phyloP scores from a whole-genome alignment of 2,113 vertebrate genomes.

The Myrmecophaga tridactyla region DNA sequence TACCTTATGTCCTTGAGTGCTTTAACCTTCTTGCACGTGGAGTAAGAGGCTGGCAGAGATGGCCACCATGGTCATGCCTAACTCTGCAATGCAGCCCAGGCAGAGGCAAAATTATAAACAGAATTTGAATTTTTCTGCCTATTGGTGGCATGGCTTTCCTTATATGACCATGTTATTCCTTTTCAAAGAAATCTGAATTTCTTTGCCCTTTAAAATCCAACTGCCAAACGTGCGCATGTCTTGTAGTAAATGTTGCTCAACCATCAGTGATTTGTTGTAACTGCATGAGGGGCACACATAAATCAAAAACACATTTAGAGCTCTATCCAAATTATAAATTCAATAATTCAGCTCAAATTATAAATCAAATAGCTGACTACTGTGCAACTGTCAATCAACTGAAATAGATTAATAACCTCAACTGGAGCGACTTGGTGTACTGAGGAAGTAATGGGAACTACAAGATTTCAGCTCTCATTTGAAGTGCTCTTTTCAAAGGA shows the following conservation, averaged over 20 bases:
- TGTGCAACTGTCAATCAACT: conserved; percentile 53
- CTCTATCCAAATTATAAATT: conserved; percentile 63
- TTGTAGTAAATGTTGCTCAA: conserved; percentile 63
- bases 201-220: conserved; percentile 62
- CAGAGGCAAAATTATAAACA: neutral
- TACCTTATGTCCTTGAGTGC: neutral
- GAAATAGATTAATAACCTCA: conserved; percentile 50
- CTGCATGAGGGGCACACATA: conserved; percentile 65
- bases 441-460: neutral
- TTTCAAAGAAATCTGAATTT: conserved; percentile 11
- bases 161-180: neutral
- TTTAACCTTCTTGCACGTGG: neutral
- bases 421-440: neutral
- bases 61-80: accelerated
- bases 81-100: neutral
- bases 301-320: conserved; percentile 71
- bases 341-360: conserved; percentile 47
- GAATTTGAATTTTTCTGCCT: neutral
- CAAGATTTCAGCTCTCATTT: neutral
- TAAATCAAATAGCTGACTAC: conserved; percentile 34
- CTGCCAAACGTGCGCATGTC: neutral
- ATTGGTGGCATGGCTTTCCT: neutral
- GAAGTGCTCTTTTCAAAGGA: neutral
- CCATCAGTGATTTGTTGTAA: conserved; percentile 50
- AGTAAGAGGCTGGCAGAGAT: neutral